These are phyloP conservation scores for Eupleurogrammus muticus DNA, from an alignment of 2,797 vertebrate genomes.

Conservation along the genomic window DNA sequence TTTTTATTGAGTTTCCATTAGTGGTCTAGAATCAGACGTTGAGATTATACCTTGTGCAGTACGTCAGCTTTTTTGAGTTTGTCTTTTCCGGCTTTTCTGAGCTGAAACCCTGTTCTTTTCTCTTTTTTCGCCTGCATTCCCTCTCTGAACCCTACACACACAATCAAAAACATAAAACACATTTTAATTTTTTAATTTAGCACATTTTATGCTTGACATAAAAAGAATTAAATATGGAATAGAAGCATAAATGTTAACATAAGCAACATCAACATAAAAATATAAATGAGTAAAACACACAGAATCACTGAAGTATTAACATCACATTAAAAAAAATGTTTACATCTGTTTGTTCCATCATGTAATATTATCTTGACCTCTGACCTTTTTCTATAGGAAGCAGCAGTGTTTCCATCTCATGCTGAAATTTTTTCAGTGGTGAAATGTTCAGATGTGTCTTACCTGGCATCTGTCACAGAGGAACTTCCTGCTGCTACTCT, in stretches of 20 bases:
- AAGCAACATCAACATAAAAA: no score
- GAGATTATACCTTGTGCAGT: slow-evolving; percentile 93
- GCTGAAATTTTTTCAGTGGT: no score
- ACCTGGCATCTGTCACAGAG: slow-evolving; percentile 67
- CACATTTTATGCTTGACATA: no score
- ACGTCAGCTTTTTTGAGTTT: slow-evolving; percentile 93
- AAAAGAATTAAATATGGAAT: no score
- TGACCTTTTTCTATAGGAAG: not conserved
- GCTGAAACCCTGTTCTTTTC: slow-evolving; percentile 96
- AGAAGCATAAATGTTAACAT: no score
- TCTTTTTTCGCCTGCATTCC: slow-evolving; percentile 87
- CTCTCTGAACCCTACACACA: slow-evolving; percentile 81
- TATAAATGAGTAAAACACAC: no score
- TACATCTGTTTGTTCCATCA: no score
- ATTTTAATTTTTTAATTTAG: no score
- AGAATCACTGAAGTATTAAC: no score
- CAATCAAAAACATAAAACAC: slow-evolving; percentile 3
- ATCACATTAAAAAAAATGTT: no score
- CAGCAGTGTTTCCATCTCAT: not conserved
- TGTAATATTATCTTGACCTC: slow-evolving; percentile 16
- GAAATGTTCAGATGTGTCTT: slow-evolving; percentile 20
- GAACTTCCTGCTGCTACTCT: not conserved
- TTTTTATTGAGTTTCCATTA: no score
- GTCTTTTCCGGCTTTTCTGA: slow-evolving; percentile 92
- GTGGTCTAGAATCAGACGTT: no score